Evolutionary conservation across 2,113 vertebrate species (phyloP).

Genomic region (Fregetta grallaria): DNA sequence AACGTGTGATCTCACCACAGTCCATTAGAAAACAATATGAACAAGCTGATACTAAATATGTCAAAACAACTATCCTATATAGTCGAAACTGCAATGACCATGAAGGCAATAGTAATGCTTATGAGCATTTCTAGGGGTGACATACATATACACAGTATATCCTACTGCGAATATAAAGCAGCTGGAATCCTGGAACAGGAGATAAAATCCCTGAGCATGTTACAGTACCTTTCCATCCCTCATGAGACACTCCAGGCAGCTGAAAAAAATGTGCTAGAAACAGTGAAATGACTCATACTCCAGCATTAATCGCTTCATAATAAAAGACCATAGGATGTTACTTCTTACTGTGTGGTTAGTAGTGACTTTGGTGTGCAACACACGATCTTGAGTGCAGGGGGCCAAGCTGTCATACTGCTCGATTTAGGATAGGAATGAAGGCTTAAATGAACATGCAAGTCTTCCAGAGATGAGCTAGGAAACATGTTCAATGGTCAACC

Average conservation of each 20-base stretch:
- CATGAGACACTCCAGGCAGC: neutral
- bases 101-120: neutral
- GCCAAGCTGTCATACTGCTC: neutral
- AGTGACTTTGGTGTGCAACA: neutral
- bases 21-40: neutral
- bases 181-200: neutral
- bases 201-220: neutral
- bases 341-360: neutral
- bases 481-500: neutral
- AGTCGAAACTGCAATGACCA: neutral
- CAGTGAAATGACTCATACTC: slow-evolving; percentile 13
- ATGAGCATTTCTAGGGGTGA: neutral
- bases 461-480: neutral
- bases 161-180: neutral
- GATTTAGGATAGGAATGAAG: neutral
- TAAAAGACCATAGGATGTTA: slow-evolving; percentile 24
- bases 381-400: neutral
- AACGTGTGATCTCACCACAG: neutral
- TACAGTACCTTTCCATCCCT: neutral
- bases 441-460: neutral
- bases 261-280: slow-evolving; percentile 7
- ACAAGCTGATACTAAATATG: neutral
- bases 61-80: neutral
- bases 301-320: neutral
- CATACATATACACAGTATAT: neutral